phyloP scores from a whole-genome alignment of 2,888 invertebrate species.

The Sminthurinus aureus region DNA sequence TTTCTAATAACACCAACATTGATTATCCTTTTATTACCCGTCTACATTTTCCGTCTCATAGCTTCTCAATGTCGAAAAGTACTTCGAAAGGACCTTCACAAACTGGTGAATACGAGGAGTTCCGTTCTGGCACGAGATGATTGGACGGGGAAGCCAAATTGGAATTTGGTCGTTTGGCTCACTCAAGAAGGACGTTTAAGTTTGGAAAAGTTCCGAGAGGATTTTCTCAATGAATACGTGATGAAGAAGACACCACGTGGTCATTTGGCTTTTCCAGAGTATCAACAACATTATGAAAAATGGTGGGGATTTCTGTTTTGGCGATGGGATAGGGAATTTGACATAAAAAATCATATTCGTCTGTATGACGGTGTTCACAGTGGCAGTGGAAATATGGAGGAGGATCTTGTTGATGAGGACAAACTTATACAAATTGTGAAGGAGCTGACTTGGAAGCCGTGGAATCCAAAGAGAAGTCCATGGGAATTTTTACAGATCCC shows the following conservation, averaged over 20 bases:
- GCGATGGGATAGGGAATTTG: constrained; percentile 45
- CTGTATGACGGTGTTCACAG: constrained; percentile 39
- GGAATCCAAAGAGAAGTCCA: constrained; percentile 41
- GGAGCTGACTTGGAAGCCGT: constrained; percentile 47
- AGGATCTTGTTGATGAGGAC: constrained; percentile 24
- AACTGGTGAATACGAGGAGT: constrained; percentile 41
- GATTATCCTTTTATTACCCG: constrained; percentile 26
- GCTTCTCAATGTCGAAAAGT: constrained; percentile 27
- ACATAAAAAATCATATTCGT: constrained; percentile 45
- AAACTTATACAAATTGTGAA: constrained; percentile 41
- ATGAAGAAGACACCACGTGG: constrained; percentile 22
- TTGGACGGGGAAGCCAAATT: constrained; percentile 34
- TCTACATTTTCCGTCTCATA: constrained; percentile 45
- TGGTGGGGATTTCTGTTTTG: constrained; percentile 50
- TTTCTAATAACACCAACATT: constrained; percentile 32
- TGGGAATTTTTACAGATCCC: constrained; percentile 41
- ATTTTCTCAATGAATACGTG: constrained; percentile 42
- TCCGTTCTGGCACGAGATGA: constrained; percentile 43
- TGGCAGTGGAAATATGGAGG: neutral
- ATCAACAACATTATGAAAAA: constrained; percentile 44
- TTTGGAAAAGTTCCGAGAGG: constrained; percentile 36
- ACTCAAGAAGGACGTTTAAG: constrained; percentile 43
- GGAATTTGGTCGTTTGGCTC: constrained; percentile 48
- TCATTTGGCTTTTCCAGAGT: constrained; percentile 42
- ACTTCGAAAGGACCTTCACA: constrained; percentile 43